A percentile compares a stretch with the other conserved stretches of the same genome.
Conservation (phyloP, 2,888 invertebrate genomes). For the Ischnus inquisitorius region DNA sequence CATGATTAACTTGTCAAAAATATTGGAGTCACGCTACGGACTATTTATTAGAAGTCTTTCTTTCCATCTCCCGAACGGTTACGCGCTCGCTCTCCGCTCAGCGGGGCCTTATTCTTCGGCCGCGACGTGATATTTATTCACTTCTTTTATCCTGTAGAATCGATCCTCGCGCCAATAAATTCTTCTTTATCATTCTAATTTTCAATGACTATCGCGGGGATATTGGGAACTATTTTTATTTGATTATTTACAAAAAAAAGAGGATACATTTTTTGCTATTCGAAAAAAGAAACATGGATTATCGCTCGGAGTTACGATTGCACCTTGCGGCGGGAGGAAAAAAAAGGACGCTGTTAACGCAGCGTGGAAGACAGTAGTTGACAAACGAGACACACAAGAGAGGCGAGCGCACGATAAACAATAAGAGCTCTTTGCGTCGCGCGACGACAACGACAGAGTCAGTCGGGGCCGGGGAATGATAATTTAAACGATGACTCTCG, state of each 20-base stretch:
- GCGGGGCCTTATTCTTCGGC: not conserved
- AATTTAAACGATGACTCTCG: constrained; percentile 85
- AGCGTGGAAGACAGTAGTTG: constrained; percentile 71
- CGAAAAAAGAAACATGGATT: constrained; percentile 9
- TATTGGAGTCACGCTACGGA: constrained; percentile 82
- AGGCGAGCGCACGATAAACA: constrained; percentile 57
- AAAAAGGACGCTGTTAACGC: constrained; percentile 64
- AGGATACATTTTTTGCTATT: not conserved
- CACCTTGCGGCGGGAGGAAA: not conserved
- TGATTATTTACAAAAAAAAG: not conserved
- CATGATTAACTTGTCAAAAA: constrained; percentile 84
- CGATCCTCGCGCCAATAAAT: not conserved
- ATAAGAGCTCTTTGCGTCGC: constrained; percentile 41
- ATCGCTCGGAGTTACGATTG: constrained; percentile 12
- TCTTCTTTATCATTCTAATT: not conserved
- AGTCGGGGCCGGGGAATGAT: constrained; percentile 78
- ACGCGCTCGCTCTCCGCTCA: constrained; percentile 19
- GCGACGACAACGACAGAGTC: constrained; percentile 46
- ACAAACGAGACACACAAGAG: constrained; percentile 72
- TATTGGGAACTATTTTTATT: not conserved
- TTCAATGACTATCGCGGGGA: too few species aligned
- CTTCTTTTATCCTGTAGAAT: not conserved
- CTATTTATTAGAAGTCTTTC: constrained; percentile 80
- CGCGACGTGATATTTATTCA: not conserved
- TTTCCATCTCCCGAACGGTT: constrained; percentile 34